Evolutionary conservation across 2,888 invertebrate species (phyloP), one percentile per base, ranked within the genome.

Genomic region (Zaprionus lineosus): DNA sequence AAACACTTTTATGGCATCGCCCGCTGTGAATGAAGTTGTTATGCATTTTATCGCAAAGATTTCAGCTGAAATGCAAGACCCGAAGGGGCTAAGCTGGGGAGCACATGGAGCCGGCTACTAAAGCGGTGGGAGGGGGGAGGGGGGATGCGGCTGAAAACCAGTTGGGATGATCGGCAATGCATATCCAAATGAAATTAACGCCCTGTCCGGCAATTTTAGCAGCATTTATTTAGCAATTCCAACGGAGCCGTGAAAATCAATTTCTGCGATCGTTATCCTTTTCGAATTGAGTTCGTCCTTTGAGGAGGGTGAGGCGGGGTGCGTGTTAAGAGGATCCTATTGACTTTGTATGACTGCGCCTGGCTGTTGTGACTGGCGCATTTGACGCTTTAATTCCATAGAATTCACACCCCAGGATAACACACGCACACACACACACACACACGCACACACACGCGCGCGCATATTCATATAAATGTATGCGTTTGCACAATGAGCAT

Each of bases 11-110:
- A 88, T 89, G 86, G 87, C 77, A 84, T 75, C 79, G 83, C 88
- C 88, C 46, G 88, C 89, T 88, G 88, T 84, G 88, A 88, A 87
- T 88, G 82, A 88, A 88, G 89, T 87, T 89, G 88, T 88, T 87
- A 84, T 73, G 87, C 79, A 79, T 87, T 84, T 84, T 84, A 81
- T 85, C 85, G 81, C 67, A 40, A n/a, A 76, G 65, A 83, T 79
- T 77, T 76, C 65, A n/a, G 77, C 77, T 76, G 85, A 79, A 79
- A 75, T 66, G 52, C 55, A 50, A 18, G 28, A 44, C 43, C 7
- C 40, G 47, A 57, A 16, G 2, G 19, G 4, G 2, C 2, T 8
- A n/a, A n/a, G n/a, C n/a, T n/a, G n/a, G n/a, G n/a, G n/a, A n/a
- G n/a, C n/a, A n/a, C n/a, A n/a, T n/a, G n/a, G n/a, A n/a, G n/a